Evolutionary conservation across 2,888 invertebrate genomes (phyloP).

Genomic region (Torymus auratus): DNA sequence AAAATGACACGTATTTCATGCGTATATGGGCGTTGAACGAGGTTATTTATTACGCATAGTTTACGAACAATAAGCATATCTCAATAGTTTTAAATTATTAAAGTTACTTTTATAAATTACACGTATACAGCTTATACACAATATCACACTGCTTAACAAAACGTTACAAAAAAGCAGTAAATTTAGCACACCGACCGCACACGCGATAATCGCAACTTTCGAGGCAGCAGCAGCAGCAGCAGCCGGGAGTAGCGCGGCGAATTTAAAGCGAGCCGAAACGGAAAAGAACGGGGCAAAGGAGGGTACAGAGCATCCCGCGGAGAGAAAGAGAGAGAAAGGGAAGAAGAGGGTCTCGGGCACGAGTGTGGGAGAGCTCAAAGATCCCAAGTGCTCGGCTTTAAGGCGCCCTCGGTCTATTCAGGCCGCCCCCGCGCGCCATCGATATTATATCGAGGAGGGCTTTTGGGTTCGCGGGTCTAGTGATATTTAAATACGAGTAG

Average conservation of each 20-base stretch:
- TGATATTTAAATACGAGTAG: conserved; percentile 49
- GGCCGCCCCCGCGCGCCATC: conserved; percentile 40
- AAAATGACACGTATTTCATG: not conserved
- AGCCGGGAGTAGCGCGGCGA: not conserved
- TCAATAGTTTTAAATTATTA: no score
- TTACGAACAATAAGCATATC: no score
- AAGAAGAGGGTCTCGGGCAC: not conserved
- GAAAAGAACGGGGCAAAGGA: conserved; percentile 5
- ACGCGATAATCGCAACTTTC: no score
- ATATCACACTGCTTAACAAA: no score
- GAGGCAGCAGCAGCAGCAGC: no score
- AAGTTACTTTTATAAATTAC: no score
- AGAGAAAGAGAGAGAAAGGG: conserved; percentile 13
- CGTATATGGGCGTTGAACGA: conserved; percentile 7
- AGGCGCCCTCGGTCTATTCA: conserved; percentile 28
- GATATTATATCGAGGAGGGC: conserved; percentile 52
- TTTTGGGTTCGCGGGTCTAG: conserved; percentile 43
- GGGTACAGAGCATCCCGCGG: conserved; percentile 9
- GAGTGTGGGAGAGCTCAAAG: conserved; percentile 29
- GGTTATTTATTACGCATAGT: no score
- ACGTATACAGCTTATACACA: no score
- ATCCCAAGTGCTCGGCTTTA: conserved; percentile 52
- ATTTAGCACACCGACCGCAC: no score
- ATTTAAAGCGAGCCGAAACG: conserved; percentile 4
- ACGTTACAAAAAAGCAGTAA: no score